Percentiles rank a stretch among this genome's conserved stretches.
Conservation (phyloP, 1,140 invertebrate species). For the Lordiphosa mommai region DNA sequence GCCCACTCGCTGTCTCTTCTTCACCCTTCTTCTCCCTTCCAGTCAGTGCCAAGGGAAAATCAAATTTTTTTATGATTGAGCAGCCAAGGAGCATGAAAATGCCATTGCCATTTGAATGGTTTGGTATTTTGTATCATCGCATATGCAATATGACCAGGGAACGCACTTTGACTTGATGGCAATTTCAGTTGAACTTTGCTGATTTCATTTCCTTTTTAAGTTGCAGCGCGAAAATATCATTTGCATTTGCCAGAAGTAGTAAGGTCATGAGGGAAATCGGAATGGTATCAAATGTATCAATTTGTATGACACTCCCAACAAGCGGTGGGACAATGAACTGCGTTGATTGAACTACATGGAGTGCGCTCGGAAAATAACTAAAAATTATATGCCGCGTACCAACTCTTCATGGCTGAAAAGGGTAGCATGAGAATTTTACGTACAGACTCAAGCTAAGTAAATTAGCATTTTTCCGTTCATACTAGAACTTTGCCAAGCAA, state of each 20-base stretch:
- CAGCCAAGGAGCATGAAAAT: slow-evolving; percentile 67
- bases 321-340: slow-evolving; percentile 55
- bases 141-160: slow-evolving; percentile 56
- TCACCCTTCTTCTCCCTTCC: not conserved
- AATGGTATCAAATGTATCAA: slow-evolving; percentile 70
- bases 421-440: too few relatives aligned
- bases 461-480: too few relatives aligned
- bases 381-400: too few relatives aligned
- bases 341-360: too few relatives aligned
- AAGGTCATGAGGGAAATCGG: slow-evolving; percentile 55
- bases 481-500: too few relatives aligned
- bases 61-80: slow-evolving; percentile 74
- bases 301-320: slow-evolving; percentile 33
- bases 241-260: slow-evolving; percentile 40
- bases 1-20: not conserved
- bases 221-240: slow-evolving; percentile 55
- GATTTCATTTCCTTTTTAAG: slow-evolving; percentile 74
- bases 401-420: too few relatives aligned
- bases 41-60: slow-evolving; percentile 57
- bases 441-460: too few relatives aligned
- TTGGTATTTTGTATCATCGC: slow-evolving; percentile 66
- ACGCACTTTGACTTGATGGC: slow-evolving; percentile 68
- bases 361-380: too few relatives aligned
- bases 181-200: slow-evolving; percentile 53
- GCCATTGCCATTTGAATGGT: slow-evolving; percentile 51